Percentiles rank a stretch among this genome's conserved stretches.
Evolutionary conservation across 2,797 vertebrate species (phyloP).

Genomic region (Vespertilio murinus): DNA sequence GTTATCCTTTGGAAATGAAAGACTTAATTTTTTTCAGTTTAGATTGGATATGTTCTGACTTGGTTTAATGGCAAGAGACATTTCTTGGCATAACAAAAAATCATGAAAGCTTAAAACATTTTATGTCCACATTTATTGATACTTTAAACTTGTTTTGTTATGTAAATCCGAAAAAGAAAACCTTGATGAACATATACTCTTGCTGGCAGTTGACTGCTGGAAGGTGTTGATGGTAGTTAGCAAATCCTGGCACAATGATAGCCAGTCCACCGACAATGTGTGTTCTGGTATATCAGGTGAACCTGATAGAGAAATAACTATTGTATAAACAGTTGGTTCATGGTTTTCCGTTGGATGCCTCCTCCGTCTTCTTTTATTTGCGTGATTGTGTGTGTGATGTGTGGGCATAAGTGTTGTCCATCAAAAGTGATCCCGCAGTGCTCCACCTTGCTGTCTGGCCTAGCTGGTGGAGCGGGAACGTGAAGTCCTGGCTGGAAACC

Average conservation of each 20-base stretch:
- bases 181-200: not conserved
- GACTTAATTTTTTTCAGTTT: not conserved
- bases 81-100: slow-evolving; percentile 16
- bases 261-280: not conserved
- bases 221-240: not conserved
- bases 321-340: not conserved
- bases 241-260: not conserved
- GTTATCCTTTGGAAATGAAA: slow-evolving; percentile 45
- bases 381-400: not conserved
- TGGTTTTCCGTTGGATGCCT: not conserved
- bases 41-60: not conserved
- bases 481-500: not conserved
- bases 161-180: not conserved
- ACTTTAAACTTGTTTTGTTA: not conserved
- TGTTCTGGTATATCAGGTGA: not conserved
- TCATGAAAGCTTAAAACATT: not conserved
- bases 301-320: not conserved
- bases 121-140: not conserved
- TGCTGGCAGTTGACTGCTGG: not conserved
- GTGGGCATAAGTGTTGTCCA: not conserved
- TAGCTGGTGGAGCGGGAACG: not conserved
- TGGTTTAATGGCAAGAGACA: not conserved
- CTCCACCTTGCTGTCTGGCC: not conserved
- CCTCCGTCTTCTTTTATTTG: not conserved
- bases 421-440: not conserved